Evolutionary conservation across 53 echinoderm and acorn worm genomes (phyloP), one percentile per base, ranked within the genome.

Genomic region (Hippasteria phrygiana): DNA sequence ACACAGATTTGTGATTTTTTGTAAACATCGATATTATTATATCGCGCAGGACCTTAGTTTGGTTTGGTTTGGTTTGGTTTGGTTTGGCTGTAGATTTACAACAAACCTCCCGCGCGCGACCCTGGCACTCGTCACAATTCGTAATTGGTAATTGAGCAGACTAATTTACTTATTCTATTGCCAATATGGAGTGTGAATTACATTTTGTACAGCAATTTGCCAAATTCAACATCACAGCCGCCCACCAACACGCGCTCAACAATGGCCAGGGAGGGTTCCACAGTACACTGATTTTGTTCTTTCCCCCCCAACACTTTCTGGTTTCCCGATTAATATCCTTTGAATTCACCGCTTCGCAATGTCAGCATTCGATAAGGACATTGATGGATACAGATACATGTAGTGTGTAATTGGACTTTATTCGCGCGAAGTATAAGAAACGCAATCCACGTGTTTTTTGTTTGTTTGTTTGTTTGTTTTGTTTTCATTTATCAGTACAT

Each of bases 151-250:
- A 74, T 47, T 47, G n/a, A 27, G 34, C 17, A 46, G 48, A 54
- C 36, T 28, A 48, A 76, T 76, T 76, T 33, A 76, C 76, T 76
- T 54, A 76, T 47, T 51, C 51, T 76, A 36, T 76, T 17, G 76
- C 26, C 54, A 76, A 53, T 76, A 18, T 48, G 76, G 24, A 53
- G 34, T 20, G 53, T 76, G 18, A 53, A 54, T 76, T 37, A n/a
- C 34, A 34, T 76, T n/a, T 59, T 59, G 59, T 59, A 59, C 16
- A 24, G 3, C 43, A 48, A 54, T 76, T 75, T 76, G 35, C 4
- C 53, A 75, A 6, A 14, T 31, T 54, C 17, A 31, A 75, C 53
- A 76, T 27, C 14, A 24, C 41, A 56, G 78, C 42, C 36, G 55
- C 13, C 48, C n/a, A 29, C 48, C 75, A 46, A 26, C 26, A 29